Conservation (phyloP, 2,888 invertebrate genomes). For the Chalcosyrphus nemorum region DNA sequence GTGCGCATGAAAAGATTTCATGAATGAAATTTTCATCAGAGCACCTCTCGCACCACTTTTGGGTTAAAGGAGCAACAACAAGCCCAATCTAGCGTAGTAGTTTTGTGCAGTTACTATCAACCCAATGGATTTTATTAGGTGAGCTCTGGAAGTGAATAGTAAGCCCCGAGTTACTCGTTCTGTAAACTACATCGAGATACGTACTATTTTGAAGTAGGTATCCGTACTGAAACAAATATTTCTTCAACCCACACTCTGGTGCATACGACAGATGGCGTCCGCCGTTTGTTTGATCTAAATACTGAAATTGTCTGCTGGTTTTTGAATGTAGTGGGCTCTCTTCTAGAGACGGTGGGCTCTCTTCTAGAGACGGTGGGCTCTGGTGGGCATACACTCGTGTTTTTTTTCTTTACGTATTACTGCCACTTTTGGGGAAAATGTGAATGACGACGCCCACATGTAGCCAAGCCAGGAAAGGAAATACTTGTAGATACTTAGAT, state of each 20-base stretch:
- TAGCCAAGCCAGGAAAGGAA: constrained; percentile 27
- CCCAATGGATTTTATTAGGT: constrained; percentile 44
- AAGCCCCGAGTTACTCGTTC: not conserved
- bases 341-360: not conserved
- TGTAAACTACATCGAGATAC: constrained; percentile 10
- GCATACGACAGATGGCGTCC: constrained; percentile 58
- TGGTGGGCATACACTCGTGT: too few relatives aligned
- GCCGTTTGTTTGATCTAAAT: constrained; percentile 44
- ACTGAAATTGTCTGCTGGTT: constrained; percentile 26
- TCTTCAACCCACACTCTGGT: constrained; percentile 33
- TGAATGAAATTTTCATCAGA: constrained; percentile 59
- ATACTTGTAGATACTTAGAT: constrained; percentile 40
- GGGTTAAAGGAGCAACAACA: constrained; percentile 3
- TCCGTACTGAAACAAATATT: constrained; percentile 17
- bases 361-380: not conserved
- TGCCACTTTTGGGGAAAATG: constrained; percentile 49
- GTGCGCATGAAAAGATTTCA: constrained; percentile 65
- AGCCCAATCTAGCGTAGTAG: constrained; percentile 51
- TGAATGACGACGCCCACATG: constrained; percentile 63
- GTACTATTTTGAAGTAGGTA: constrained; percentile 2
- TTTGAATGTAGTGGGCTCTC: constrained; percentile 30
- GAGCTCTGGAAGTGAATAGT: constrained; percentile 1
- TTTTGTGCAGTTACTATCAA: constrained; percentile 16
- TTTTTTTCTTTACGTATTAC: constrained; percentile 10
- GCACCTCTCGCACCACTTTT: not conserved